Conservation (phyloP, 2,888 invertebrate species). For the Rhogogaster chlorosoma region DNA sequence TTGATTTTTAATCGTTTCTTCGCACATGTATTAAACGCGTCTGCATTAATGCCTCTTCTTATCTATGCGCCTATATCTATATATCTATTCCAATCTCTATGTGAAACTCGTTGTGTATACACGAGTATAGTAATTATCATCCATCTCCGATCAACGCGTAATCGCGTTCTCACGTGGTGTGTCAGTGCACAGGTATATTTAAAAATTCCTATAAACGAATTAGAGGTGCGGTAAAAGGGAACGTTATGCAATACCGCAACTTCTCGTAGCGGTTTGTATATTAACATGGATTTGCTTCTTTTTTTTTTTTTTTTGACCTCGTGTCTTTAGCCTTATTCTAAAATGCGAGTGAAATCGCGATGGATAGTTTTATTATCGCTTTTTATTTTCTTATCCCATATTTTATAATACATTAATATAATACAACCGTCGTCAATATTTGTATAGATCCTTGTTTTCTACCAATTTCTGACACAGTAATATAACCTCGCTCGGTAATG, state of each 20-base stretch:
- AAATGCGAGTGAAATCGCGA: not conserved
- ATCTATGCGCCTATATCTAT: not conserved
- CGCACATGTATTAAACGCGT: not conserved
- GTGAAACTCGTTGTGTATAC: not conserved
- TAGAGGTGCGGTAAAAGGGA: not conserved
- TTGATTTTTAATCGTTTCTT: constrained; percentile 31
- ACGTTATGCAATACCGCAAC: not conserved
- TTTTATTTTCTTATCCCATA: no score
- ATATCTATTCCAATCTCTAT: not conserved
- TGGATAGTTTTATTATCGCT: no score
- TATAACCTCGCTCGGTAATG: no score
- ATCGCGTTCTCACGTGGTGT: not conserved
- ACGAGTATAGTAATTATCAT: not conserved
- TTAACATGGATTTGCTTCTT: not conserved
- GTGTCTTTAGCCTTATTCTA: not conserved
- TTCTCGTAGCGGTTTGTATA: not conserved
- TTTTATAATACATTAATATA: no score
- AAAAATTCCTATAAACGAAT: not conserved
- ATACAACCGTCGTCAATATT: not conserved
- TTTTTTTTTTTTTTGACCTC: not conserved
- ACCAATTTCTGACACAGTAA: not conserved
- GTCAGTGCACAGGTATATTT: not conserved
- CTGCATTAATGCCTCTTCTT: not conserved
- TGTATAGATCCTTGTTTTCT: not conserved
- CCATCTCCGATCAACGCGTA: not conserved